Evolutionary conservation across 2,113 vertebrate species (phyloP), one percentile per base, ranked within the genome.

Genomic region (Eleginops maclovinus): DNA sequence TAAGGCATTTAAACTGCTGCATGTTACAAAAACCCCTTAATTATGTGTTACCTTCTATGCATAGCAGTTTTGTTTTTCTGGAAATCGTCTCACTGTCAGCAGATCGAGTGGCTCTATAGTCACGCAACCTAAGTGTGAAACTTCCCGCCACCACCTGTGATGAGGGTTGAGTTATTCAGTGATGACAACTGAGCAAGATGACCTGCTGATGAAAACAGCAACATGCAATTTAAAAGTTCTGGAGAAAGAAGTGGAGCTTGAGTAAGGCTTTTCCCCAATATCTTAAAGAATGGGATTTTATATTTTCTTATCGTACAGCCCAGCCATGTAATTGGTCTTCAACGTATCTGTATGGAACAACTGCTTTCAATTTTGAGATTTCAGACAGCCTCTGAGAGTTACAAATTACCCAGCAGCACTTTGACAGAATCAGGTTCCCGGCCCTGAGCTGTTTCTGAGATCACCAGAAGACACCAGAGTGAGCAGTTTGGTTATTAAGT

Each of bases 381-480:
- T 64, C 54, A 49, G 74, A 26, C 22, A 51, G 60, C 41, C 54
- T 12, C 44, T 53, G 22, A 74, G 64, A 65, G 62, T 28, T 28
- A 7, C 28, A 24, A 31, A 17, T 63, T 11, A 75, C 22, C 14
- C 43, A 19, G 59, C 28, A 58, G 31, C 51, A 8, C 28, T 8
- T 6, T 36, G 22, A 49, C 56, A 36, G 46, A 13, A 58, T 58
- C 15, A 58, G 65, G 58, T 58, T 13, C 24, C 21, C 13, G 67
- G 56, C 13, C 13, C 47, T 53, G 51, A 79, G 59, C 63, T 59
- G 55, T 79, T 82, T 51, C 50, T 59, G 22, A 71, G 69, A 59
- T 69, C 41, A 21, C 11, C 73, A 72, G 40, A 44, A 21, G n/a
- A 66, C 43, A 22, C 60, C 56, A 16, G n/a, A 59, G 14, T 15